These are phyloP conservation scores for Mionectes olivaceus DNA, from an alignment of 2,797 vertebrate genomes.

Conservation along the genomic window DNA sequence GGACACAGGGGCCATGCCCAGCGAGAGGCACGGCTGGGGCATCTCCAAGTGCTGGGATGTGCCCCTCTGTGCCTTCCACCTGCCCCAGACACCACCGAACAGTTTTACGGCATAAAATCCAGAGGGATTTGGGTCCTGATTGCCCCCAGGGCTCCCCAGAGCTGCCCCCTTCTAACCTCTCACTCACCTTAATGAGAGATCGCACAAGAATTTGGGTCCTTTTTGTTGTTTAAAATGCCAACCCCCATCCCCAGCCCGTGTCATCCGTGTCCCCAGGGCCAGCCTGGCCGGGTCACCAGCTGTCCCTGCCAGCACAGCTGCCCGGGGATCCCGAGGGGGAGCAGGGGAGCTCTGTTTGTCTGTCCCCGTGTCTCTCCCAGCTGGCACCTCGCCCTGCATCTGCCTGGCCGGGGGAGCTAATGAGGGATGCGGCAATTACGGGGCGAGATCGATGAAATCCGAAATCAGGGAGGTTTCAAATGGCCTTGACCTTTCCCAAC, in stretches of 20 bases:
- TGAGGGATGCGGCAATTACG: neutral
- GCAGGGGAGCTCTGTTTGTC: neutral
- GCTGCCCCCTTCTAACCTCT: neutral
- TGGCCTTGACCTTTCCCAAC: neutral
- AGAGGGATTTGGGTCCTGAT: neutral
- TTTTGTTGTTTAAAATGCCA: neutral
- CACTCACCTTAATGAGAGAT: rapidly evolving
- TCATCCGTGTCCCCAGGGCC: neutral
- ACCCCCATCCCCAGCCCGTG: neutral
- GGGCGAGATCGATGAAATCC: neutral
- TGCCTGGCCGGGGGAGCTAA: neutral
- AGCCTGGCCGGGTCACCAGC: neutral
- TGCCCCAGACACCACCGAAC: rapidly evolving
- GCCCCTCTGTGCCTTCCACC: neutral
- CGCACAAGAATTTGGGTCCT: neutral
- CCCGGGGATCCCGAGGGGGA: rapidly evolving
- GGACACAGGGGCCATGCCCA: rapidly evolving
- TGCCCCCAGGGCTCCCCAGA: rapidly evolving
- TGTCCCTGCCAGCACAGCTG: neutral
- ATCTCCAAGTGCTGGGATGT: neutral
- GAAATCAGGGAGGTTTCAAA: neutral
- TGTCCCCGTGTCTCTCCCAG: neutral
- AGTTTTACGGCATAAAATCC: neutral
- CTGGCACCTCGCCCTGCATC: neutral
- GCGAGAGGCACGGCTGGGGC: rapidly evolving